Evolutionary conservation across 2,888 invertebrate species (phyloP), one percentile per base, ranked within the genome.

Genomic region (Drosophila rubida): DNA sequence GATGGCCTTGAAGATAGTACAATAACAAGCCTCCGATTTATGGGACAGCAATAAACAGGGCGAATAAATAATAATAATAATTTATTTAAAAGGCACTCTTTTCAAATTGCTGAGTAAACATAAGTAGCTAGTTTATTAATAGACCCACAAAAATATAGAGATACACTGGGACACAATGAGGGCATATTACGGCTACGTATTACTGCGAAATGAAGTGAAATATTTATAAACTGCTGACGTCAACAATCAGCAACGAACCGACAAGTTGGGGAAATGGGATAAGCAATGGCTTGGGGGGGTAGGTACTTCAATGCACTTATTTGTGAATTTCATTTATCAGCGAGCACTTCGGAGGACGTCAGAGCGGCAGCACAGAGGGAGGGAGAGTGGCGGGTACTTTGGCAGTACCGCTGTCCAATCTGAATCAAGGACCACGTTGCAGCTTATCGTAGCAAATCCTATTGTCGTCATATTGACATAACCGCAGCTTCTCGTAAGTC

Each of bases 381-480:
- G 4, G n/a, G 35, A 37, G 44, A 57, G 60, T 37, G 35, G 45
- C 25, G 58, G 58, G 49, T 57, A 49, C 51, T 58, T 57, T 46
- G 37, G 63, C 11, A 45, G 41, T 50, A 13, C 30, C 53, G 37
- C 25, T 49, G 60, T 45, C 78, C 59, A 69, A 63, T 54, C 37
- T 49, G 74, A 79, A 78, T 73, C 77, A 80, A 77, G 86, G 78
- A 77, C 80, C 83, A 66, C 54, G 57, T 64, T 69, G 84, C 59
- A 75, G 82, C 87, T 82, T 82, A 82, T 78, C 78, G 81, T 64
- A 58, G 69, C 69, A 82, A 87, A 87, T 82, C 82, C 87, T 82
- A 82, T 82, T 82, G 87, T 82, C 84, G 81, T 81, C 87, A 78
- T 82, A 82, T 82, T 82, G 82, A 81, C 84, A 87, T 78, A 84